Evolutionary conservation across 2,797 vertebrate species (phyloP), one percentile per base, ranked within the genome.

Genomic region (Phrynocephalus guinanensis): DNA sequence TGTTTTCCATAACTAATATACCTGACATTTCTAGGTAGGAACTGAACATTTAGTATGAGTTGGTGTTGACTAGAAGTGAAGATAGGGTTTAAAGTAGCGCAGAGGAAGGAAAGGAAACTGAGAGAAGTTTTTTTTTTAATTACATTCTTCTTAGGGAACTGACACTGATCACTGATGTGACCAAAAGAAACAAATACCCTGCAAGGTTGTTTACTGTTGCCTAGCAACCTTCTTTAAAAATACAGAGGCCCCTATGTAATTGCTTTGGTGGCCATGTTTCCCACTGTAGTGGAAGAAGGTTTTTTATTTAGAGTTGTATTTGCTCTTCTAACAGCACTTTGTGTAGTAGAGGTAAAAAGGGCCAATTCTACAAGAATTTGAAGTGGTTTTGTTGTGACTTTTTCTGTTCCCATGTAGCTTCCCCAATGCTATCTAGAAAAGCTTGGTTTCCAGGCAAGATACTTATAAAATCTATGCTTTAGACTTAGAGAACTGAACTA

Each of bases 201-300:
- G 78, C 66, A 50, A 84, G 44, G 33, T 30, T 44, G 26, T 80
- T 67, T 33, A 76, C 8, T 52, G 70, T 87, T 87, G 82, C 88
- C 75, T 75, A 87, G 81, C 81, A 89, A 56, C 26, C 68, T 63
- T 79, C 28, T 5, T 73, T 75, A 38, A 38, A 73, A 73, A 18
- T 15, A 15, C 73, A 50, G 20, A 66, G 48, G 48, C 13, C 15
- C 38, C 44, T 67, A 11, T 48, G 10, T 30, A 50, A 30, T 79
- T 83, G 67, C 68, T 80, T 38, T 22, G 56, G 81, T 68, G 63
- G 76, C 85, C 83, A n/a, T 76, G 3, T n/a, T 72, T 75, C 16
- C 73, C 30, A 68, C 82, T 4, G 66, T 33, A 10, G 30, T 79
- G 30, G 68, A 79, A 84, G 33, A 84, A 66, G 33, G 33, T 22